Percentiles rank a stretch among this genome's conserved stretches.
Evolutionary conservation across 2,113 vertebrate genomes (phyloP).

Genomic region (Chlorodrepanis virens): DNA sequence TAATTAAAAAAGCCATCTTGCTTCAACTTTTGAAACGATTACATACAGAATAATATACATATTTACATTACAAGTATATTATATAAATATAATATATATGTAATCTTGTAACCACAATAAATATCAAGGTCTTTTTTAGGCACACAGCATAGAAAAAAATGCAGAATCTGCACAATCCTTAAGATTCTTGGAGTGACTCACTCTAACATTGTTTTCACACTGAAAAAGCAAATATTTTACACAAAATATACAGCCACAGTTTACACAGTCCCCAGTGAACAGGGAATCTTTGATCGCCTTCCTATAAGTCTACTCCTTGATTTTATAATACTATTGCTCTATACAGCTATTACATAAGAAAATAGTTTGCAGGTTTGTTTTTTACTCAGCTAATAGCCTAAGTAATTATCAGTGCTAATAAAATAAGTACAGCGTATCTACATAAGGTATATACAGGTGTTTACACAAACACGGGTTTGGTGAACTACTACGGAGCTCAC

Average conservation of each 20-base stretch:
- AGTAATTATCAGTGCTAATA: constrained; percentile 69
- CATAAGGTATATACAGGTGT: constrained; percentile 60
- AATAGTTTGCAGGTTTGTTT: constrained; percentile 73
- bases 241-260: constrained; percentile 69
- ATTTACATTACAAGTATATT: constrained; percentile 91
- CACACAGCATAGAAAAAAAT: constrained; percentile 82
- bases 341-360: constrained; percentile 76
- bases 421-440: constrained; percentile 75
- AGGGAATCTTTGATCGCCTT: background rate
- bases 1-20: constrained; percentile 72
- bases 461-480: constrained; percentile 46
- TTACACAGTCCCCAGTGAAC: constrained; percentile 47
- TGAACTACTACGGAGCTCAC: constrained; percentile 22
- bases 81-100: constrained; percentile 90
- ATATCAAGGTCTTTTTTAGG: constrained; percentile 85
- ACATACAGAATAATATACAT: constrained; percentile 78
- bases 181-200: constrained; percentile 72
- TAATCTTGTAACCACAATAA: constrained; percentile 87
- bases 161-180: constrained; percentile 75
- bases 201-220: constrained; percentile 70
- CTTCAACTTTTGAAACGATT: constrained; percentile 70
- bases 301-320: constrained; percentile 59
- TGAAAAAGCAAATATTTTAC: constrained; percentile 75
- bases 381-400: constrained; percentile 67
- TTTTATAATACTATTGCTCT: constrained; percentile 72